Conservation (phyloP, 2,888 invertebrate genomes). For the Pheosia tremula region DNA sequence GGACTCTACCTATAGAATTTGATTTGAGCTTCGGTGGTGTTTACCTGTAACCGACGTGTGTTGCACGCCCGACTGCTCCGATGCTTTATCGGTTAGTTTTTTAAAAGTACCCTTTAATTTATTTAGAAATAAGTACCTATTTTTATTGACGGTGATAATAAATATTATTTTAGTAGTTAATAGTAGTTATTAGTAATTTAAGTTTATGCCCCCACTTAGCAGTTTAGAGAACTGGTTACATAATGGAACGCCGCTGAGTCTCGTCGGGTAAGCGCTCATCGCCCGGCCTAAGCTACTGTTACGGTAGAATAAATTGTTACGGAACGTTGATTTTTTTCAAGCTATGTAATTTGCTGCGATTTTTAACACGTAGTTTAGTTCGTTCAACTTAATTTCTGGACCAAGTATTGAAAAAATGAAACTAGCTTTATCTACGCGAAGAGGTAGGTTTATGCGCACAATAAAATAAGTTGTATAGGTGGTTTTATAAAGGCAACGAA, state of each 20-base stretch:
- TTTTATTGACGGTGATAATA: too few species aligned
- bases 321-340: constrained; percentile 37
- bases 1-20: constrained; percentile 52
- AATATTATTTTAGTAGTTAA: too few species aligned
- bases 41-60: constrained; percentile 67
- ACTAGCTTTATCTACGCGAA: constrained; percentile 50
- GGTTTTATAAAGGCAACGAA: constrained; percentile 31
- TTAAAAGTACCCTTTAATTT: constrained; percentile 17
- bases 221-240: constrained; percentile 46
- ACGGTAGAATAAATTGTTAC: constrained; percentile 46
- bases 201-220: constrained; percentile 38
- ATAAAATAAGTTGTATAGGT: constrained; percentile 12
- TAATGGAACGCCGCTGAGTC: constrained; percentile 53
- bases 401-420: constrained; percentile 32
- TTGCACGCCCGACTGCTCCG: constrained; percentile 79
- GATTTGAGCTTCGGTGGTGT: constrained; percentile 52
- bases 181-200: constrained; percentile 3
- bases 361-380: constrained; percentile 21
- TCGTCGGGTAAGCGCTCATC: constrained; percentile 41
- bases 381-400: constrained; percentile 5
- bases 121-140: too few species aligned
- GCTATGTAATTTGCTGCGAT: constrained; percentile 27
- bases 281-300: constrained; percentile 35
- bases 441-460: constrained; percentile 20
- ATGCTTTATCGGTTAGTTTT: constrained; percentile 78